A percentile compares a stretch with the other conserved stretches of the same genome.
These are phyloP conservation scores for Gnathonemus echidnorhynchus DNA, from an alignment of 2,113 vertebrate species.

Conservation along the genomic window DNA sequence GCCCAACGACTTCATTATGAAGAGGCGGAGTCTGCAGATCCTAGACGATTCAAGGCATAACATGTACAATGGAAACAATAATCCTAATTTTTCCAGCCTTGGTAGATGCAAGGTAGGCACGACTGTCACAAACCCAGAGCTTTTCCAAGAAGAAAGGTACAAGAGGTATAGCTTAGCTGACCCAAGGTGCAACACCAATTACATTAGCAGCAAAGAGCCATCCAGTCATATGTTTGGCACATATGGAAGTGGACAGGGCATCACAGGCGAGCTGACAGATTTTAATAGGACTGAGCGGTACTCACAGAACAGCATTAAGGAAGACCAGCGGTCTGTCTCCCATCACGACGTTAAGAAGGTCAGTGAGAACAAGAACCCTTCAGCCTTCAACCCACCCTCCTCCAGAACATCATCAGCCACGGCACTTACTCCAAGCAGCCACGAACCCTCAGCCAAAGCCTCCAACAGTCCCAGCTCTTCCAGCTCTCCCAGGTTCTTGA, in stretches of 20 bases:
- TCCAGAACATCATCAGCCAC: constrained; percentile 70
- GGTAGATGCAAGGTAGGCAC: constrained; percentile 44
- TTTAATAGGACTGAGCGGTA: constrained; percentile 46
- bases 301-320: constrained; percentile 42
- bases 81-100: constrained; percentile 56
- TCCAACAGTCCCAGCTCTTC: constrained; percentile 40
- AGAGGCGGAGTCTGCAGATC: constrained; percentile 51
- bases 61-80: constrained; percentile 31
- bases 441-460: constrained; percentile 55
- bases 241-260: constrained; percentile 55
- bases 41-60: constrained; percentile 47
- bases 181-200: constrained; percentile 63
- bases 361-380: constrained; percentile 23
- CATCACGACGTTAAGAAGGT: constrained; percentile 56
- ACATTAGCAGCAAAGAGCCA: constrained; percentile 49
- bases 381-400: constrained; percentile 43
- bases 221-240: constrained; percentile 67
- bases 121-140: constrained; percentile 38
- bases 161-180: constrained; percentile 87
- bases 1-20: constrained; percentile 44
- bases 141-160: constrained; percentile 57
- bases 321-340: constrained; percentile 57
- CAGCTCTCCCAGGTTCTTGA: constrained; percentile 68
- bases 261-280: constrained; percentile 46
- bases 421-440: constrained; percentile 52